Base-by-base conservation (phyloP, 2,797 vertebrate species). In the Urosaurus nigricauda region DNA sequence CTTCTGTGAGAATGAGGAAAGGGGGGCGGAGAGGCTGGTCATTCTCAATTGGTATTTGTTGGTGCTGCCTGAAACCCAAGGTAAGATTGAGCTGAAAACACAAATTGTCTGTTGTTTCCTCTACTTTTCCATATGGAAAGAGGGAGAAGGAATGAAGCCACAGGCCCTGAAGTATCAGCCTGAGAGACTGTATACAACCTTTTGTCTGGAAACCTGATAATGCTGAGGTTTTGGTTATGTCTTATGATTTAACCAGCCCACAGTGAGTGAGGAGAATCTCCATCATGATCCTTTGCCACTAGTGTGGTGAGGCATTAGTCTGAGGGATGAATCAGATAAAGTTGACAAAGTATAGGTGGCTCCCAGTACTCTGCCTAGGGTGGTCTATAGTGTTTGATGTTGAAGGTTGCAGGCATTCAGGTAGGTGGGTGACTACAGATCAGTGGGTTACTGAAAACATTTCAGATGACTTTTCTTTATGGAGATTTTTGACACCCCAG, bases 231-330 rank as follows among this genome's bases (percentile, higher is more conserved):
- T 35, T 73, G n/a, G 16, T 73, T 73, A 73, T 37, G 71, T 35
- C 16, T 68, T 32, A 68, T 68, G 65, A 68, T 11, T 68, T 9
- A 68, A 32, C 65, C 26, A 68, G 65, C 29, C 11, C 32, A 68
- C 13, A 29, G 65, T 16, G 2, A 2, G 3, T 29, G 63, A 11
- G 26, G 29, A 3, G 12, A 32, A 13, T 68, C 65, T 68, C 65
- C 3, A 32, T 13, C 13, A 32, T 68, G 2, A 32, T 32, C 11
- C 11, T 68, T 68, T 68, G 12, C 32, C 32, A 3, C 11, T 68
- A 13, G 65, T 60, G 19, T 94, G 37, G 26, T 85, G 37, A 68
- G 47, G 17, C 6, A 85, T 56, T 87, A 26, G 12, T 71, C 83
- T 51, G 47, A 91, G 51, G 0, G 0, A 47, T 92, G 88, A 92